Evolutionary conservation across 2,797 vertebrate species (phyloP).

Genomic region (Parauchenoglanis punctatus): DNA sequence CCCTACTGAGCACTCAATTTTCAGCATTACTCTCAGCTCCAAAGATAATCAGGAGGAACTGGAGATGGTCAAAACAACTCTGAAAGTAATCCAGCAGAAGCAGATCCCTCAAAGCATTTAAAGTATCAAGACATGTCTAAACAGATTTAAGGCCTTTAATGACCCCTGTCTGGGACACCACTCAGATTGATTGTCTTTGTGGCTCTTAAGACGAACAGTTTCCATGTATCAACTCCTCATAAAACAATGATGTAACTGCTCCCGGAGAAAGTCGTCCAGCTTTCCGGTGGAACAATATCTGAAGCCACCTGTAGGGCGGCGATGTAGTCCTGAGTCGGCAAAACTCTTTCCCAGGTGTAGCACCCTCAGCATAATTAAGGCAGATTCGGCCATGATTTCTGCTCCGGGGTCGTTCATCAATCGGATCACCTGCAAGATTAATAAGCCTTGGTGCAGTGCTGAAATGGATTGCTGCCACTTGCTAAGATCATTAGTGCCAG

Average conservation of each 20-base stretch:
- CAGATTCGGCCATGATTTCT: constrained; percentile 76
- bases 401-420: constrained; percentile 79
- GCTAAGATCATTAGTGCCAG: constrained; percentile 80
- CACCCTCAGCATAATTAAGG: constrained; percentile 80
- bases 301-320: constrained; percentile 55
- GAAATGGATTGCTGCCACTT: constrained; percentile 83
- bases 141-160: constrained; percentile 65
- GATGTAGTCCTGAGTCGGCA: constrained; percentile 64
- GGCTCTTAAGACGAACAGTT: constrained; percentile 58
- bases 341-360: constrained; percentile 72
- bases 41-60: constrained; percentile 62
- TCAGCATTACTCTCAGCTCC: constrained; percentile 59
- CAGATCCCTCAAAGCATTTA: constrained; percentile 61
- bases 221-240: constrained; percentile 58
- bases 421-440: constrained; percentile 78
- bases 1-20: constrained; percentile 61
- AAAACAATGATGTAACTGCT: constrained; percentile 55
- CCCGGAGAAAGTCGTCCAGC: constrained; percentile 41
- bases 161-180: constrained; percentile 60
- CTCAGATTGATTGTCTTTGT: constrained; percentile 65
- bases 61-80: constrained; percentile 61
- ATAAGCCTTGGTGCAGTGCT: constrained; percentile 73
- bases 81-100: constrained; percentile 51
- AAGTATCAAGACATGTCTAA: constrained; percentile 52
- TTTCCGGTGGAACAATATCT: constrained; percentile 53